phyloP scores from a whole-genome alignment of 1,140 invertebrate species.

The Drosophila littoralis region DNA sequence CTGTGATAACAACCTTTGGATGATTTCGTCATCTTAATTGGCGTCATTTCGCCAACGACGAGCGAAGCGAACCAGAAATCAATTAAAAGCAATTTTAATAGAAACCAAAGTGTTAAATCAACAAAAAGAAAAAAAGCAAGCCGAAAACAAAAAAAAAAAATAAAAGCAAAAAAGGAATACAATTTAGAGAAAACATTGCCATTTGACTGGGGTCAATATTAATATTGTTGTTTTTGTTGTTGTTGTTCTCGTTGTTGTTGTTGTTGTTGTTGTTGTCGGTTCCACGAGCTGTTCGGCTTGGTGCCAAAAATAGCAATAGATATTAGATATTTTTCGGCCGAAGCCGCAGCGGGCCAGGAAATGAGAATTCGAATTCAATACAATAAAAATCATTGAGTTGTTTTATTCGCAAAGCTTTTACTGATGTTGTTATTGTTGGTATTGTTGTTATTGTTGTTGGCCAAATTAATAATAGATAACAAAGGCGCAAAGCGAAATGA shows the following conservation, averaged over 20 bases:
- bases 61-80: slow-evolving; percentile 20
- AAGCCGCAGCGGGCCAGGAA: slow-evolving; percentile 51
- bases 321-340: slow-evolving; percentile 55
- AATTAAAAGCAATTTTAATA: slow-evolving; percentile 58
- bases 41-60: slow-evolving; percentile 5
- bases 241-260: slow-evolving; percentile 26
- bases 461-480: slow-evolving; percentile 76
- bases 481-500: slow-evolving; percentile 48
- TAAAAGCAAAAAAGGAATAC: background rate
- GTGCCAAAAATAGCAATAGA: slow-evolving; percentile 69
- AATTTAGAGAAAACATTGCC: background rate
- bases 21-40: background rate
- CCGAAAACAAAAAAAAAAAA: slow-evolving; percentile 25
- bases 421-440: slow-evolving; percentile 33
- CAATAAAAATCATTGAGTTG: slow-evolving; percentile 68
- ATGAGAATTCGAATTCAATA: slow-evolving; percentile 76
- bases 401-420: slow-evolving; percentile 32
- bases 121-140: slow-evolving; percentile 19
- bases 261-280: slow-evolving; percentile 30
- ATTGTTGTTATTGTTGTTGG: slow-evolving; percentile 12
- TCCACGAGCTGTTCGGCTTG: slow-evolving; percentile 29
- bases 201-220: slow-evolving; percentile 38
- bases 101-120: slow-evolving; percentile 51
- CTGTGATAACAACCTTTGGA: background rate
- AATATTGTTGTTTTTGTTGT: slow-evolving; percentile 28